Conservation (phyloP, 2,113 vertebrate species). For the Dolichotis patagonum region DNA sequence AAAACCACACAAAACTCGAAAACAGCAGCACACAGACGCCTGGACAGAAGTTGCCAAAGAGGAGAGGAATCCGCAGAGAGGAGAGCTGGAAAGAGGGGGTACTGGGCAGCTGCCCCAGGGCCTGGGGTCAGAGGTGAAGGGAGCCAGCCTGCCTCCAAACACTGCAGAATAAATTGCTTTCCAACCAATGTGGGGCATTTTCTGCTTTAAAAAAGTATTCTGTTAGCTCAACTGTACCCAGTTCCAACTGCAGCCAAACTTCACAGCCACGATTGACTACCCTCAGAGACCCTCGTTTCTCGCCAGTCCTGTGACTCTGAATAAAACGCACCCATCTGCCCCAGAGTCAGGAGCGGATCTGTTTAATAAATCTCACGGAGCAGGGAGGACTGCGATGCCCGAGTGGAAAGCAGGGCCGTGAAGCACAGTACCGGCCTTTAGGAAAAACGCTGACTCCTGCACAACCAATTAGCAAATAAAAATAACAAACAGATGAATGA, state of each 20-base stretch:
- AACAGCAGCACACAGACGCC: neutral
- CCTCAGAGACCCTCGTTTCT: neutral
- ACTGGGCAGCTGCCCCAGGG: accelerated
- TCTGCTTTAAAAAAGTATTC: neutral
- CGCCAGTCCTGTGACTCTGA: neutral
- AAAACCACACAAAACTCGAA: neutral
- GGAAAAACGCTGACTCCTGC: neutral
- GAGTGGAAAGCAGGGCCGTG: neutral
- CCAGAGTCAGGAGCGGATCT: neutral
- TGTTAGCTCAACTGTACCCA: neutral
- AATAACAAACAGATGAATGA: neutral
- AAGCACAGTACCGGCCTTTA: neutral
- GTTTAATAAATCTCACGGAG: neutral
- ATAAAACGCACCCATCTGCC: neutral
- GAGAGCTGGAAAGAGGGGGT: accelerated
- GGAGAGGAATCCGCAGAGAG: accelerated
- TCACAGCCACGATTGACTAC: neutral
- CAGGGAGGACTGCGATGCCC: too few relatives aligned
- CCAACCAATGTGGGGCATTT: neutral
- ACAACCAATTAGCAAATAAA: neutral
- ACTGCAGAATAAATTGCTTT: accelerated
- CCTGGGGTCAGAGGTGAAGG: neutral
- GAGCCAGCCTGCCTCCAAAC: accelerated
- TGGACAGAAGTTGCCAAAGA: neutral
- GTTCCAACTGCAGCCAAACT: neutral